Base-by-base conservation (phyloP, 2,113 vertebrate species). In the Apus apus region DNA sequence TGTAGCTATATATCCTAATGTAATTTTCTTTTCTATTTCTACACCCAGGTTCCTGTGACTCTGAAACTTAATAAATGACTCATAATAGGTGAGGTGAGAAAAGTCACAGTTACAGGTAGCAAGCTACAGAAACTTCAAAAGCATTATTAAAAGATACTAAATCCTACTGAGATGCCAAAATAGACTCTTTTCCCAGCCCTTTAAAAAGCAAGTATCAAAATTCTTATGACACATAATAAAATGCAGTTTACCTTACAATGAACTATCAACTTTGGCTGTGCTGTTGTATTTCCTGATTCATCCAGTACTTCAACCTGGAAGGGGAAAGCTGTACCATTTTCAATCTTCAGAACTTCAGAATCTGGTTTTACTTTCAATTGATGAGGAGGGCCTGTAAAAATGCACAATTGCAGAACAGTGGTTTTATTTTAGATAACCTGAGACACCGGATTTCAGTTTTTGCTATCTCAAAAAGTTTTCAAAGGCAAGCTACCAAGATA, bases 241-340 rank as follows among this genome's bases (percentile, higher is more conserved):
- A 91, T 11, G 70, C 53, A 85, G 27, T 76, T 96, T 98, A 99
- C 99, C 99, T 99, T 98, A 93, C 98, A 99, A 67, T 97, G 96
- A 87, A 99, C 98, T 13, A 97, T 88, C 92, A 99, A 70, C 64
- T 98, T 99, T 45, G 98, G 96, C 56, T 98, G 98, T 43, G 97
- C 91, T 30, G 99, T 99, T 97, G 98, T 71, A 96, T 99, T 99
- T 89, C 98, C 98, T 38, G 97, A 98, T 94, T 98, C 98, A 89
- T 99, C 99, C 19, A 98, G 96, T 87, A 99, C 96, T 93, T 99
- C 98, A 50, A 99, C 97, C 76, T 97, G 96, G 93, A 99, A 99
- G 13, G 76, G 96, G 66, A 97, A 98, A 48, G 98, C 58, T 90
- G 97, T 97, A 80, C 99, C 98, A 84, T 99, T 99, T 96, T 99